A percentile compares a stretch with the other conserved stretches of the same genome.
Evolutionary conservation across 2,888 invertebrate species (phyloP).

Genomic region (Euzetes globulus): DNA sequence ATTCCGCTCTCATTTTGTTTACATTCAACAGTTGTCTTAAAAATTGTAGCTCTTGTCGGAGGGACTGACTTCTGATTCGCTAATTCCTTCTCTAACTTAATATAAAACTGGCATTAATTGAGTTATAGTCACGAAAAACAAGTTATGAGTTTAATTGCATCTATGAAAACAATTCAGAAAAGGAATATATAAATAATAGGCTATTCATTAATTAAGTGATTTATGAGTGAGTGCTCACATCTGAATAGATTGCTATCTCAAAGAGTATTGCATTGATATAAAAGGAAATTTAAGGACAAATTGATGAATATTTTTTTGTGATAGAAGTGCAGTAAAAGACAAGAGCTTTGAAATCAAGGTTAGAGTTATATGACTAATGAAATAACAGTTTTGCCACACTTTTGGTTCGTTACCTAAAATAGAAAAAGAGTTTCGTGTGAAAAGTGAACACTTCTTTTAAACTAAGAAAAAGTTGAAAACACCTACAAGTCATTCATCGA

Average conservation of each 20-base stretch:
- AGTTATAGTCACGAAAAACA: slow-evolving; percentile 16
- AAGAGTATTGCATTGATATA: not conserved
- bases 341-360: slow-evolving; percentile 13
- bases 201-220: not conserved
- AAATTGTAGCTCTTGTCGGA: not conserved
- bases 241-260: not conserved
- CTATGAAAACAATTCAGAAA: not conserved
- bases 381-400: slow-evolving; percentile 1
- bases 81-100: not conserved
- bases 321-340: not conserved
- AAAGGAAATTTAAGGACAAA: not conserved
- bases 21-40: slow-evolving; percentile 13
- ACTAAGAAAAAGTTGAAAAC: not conserved
- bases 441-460: not conserved
- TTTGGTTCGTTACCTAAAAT: slow-evolving; percentile 24
- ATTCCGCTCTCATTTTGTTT: not conserved
- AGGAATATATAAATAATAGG: not conserved
- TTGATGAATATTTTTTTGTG: not conserved
- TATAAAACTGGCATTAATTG: not conserved
- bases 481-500: not conserved
- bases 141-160: not conserved
- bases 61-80: not conserved
- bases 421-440: slow-evolving; percentile 5
- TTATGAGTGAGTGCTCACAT: not conserved
- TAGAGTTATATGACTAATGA: slow-evolving; percentile 12